These are phyloP conservation scores for Rhagologus leucostigma DNA, from an alignment of 2,113 vertebrate genomes.

Conservation along the genomic window DNA sequence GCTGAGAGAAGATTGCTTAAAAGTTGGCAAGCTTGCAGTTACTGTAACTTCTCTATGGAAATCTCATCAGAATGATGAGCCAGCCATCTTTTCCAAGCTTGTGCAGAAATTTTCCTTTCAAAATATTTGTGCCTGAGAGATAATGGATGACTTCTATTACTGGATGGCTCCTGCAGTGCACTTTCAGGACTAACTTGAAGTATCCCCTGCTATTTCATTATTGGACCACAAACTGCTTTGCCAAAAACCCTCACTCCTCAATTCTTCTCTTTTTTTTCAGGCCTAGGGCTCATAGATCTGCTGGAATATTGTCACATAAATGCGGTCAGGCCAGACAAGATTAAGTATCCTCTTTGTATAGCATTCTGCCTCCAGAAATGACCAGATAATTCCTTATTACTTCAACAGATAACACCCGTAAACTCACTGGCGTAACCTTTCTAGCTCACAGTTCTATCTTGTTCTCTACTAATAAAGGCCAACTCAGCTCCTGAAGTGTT, in stretches of 20 bases:
- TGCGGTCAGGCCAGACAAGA: background rate
- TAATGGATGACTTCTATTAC: slow-evolving; percentile 21
- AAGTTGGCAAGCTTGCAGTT: slow-evolving; percentile 50
- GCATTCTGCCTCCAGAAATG: background rate
- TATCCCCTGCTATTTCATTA: background rate
- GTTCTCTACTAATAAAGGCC: background rate
- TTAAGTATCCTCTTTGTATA: background rate
- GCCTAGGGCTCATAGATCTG: background rate
- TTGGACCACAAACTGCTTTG: background rate
- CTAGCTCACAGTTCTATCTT: background rate
- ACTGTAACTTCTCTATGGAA: slow-evolving; percentile 42
- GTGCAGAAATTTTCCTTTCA: slow-evolving; percentile 17
- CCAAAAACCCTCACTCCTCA: background rate
- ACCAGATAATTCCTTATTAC: background rate
- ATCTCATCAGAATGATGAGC: slow-evolving; percentile 33
- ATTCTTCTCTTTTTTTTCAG: background rate
- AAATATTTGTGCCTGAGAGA: slow-evolving; percentile 38
- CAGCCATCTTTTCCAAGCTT: slow-evolving; percentile 18
- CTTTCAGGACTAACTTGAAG: slow-evolving; percentile 17
- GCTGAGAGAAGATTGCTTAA: slow-evolving; percentile 47
- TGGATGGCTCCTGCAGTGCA: background rate
- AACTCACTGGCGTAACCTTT: background rate
- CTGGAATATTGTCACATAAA: background rate
- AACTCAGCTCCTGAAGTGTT: background rate
- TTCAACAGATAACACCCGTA: background rate